Base-by-base conservation (phyloP, 2,888 invertebrate genomes). In the Gastracanthus pulcherrimus region DNA sequence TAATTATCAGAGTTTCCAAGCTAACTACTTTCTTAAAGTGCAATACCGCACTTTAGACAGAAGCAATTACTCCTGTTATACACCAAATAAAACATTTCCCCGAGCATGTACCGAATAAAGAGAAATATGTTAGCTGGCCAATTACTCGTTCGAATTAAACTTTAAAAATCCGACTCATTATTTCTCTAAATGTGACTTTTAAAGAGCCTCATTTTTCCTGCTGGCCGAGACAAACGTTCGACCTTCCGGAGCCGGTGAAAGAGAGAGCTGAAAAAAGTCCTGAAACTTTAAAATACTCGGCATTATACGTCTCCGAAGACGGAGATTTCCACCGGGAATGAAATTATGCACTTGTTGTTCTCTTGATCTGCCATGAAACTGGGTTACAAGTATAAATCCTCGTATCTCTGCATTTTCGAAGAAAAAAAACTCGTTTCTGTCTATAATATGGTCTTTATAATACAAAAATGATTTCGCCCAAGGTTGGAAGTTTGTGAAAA, bases 281-380 rank as follows among this genome's bases (percentile, higher is more conserved):
- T 19, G n/a, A 51, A 51, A 19, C 45, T 60, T 72, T 72, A 72
- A 60, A 75, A 51, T 19, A 51, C 19, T 51, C 19, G 51, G n/a
- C 45, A 13, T 45, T 45, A 41, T 13, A 3, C 45, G n/a, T 45
- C 45, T 45, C 45, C n/a, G 13, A 45, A 5, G 45, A n/a, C 7
- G 4, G 51, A 6, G 7, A 51, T 51, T 51, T 51, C 9, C 51
- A 51, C 51, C 19, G 7, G 1, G 51, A 51, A 51, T 19, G 51
- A 51, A 51, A 51, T 19, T 51, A 23, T 51, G n/a, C 51, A 51
- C 51, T 51, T 23, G 51, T 19, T 19, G 48, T 48, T 48, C 48
- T 6, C 16, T 48, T 0, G 7, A 48, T 48, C 48, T 23, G 19
- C 7, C 7, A 51, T 19, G 23, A 9, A 51, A 51, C 19, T 51